Conservation (phyloP, 2,113 vertebrate genomes). For the Mirounga angustirostris region DNA sequence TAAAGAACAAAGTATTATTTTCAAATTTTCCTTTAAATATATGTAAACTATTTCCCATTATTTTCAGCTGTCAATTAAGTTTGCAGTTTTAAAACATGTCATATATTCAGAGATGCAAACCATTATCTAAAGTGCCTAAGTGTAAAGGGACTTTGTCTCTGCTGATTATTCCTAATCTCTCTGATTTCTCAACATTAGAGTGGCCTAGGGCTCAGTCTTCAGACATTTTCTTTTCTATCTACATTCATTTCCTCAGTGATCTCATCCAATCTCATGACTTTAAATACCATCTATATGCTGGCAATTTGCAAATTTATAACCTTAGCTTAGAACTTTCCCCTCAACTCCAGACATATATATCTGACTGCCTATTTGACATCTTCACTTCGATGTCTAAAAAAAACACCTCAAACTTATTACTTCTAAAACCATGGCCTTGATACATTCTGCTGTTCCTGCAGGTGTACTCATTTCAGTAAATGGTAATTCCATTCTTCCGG, state of each 20-base stretch:
- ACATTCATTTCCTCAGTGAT: constrained; percentile 23
- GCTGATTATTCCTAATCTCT: background rate
- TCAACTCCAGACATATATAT: background rate
- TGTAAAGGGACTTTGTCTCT: background rate
- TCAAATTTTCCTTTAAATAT: background rate
- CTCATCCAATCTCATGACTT: background rate
- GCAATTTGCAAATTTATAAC: constrained; percentile 34
- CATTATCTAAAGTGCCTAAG: background rate
- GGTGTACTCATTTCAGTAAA: background rate
- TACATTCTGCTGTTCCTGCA: background rate
- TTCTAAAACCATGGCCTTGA: background rate
- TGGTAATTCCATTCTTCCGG: background rate
- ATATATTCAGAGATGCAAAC: constrained; percentile 22
- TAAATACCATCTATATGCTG: background rate
- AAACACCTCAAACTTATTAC: background rate
- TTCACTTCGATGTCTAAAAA: background rate
- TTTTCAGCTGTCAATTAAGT: background rate
- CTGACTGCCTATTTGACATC: background rate
- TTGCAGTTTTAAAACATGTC: background rate
- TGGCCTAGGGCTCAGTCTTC: background rate
- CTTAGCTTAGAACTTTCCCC: background rate
- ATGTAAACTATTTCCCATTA: background rate
- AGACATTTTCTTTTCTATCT: constrained; percentile 20
- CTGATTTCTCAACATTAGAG: background rate
- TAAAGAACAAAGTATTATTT: background rate